These are phyloP conservation scores for Oxytorus armatus DNA, from an alignment of 2,888 invertebrate genomes.

Conservation along the genomic window DNA sequence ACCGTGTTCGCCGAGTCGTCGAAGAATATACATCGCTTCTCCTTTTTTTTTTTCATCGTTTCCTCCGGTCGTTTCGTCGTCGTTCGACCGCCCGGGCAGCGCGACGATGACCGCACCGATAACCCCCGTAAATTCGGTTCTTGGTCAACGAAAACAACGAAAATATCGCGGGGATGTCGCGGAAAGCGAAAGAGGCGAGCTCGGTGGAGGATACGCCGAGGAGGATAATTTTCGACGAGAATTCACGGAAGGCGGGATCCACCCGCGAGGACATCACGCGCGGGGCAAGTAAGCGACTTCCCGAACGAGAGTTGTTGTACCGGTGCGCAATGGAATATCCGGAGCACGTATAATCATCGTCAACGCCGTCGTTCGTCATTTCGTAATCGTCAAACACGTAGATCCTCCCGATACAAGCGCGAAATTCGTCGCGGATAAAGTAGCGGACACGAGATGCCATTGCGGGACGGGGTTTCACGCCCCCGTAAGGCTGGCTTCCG, in stretches of 20 bases:
- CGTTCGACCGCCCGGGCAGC: background rate
- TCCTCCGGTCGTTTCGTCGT: background rate
- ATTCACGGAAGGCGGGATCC: constrained; percentile 8
- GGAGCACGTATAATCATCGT: background rate
- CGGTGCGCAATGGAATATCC: background rate
- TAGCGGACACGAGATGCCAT: too few species aligned
- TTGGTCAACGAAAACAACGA: background rate
- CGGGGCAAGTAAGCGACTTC: constrained; percentile 65
- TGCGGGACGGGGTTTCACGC: too few species aligned
- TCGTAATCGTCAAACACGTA: constrained; percentile 11
- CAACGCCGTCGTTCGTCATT: constrained; percentile 2
- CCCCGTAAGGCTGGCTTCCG: too few species aligned
- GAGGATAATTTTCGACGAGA: background rate
- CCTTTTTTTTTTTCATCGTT: background rate
- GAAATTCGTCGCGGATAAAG: too few species aligned
- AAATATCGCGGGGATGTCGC: constrained; percentile 32
- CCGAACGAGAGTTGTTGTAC: constrained; percentile 37
- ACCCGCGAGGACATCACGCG: constrained; percentile 49
- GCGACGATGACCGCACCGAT: constrained; percentile 50
- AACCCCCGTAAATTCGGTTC: background rate
- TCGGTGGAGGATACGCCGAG: background rate
- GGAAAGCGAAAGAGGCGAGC: constrained; percentile 8
- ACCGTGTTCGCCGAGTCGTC: background rate
- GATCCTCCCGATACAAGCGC: too few species aligned
- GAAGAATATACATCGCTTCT: background rate